Conservation (phyloP, 2,797 vertebrate genomes). For the Onychomys leucogaster region DNA sequence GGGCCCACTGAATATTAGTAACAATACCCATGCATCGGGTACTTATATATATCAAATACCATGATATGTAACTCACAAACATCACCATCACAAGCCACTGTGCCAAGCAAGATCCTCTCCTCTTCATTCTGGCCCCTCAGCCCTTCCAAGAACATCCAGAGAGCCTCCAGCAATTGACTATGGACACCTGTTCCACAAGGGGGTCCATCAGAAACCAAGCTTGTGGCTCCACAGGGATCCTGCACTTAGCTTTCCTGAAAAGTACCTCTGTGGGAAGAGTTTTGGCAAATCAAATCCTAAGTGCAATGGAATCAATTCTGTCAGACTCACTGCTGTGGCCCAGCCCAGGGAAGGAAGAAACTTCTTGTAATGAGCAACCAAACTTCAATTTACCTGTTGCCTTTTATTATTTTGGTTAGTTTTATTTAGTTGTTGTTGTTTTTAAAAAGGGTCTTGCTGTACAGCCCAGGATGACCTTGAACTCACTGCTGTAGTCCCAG, state of each 20-base stretch:
- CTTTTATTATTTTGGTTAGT: neutral
- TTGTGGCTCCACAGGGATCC: too few species aligned
- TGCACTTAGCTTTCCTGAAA: neutral
- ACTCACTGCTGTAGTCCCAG: neutral
- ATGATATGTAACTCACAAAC: fast-evolving
- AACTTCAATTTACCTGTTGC: neutral
- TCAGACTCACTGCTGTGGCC: neutral
- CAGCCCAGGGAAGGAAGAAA: neutral
- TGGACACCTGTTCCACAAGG: neutral
- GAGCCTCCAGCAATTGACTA: neutral
- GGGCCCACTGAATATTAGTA: neutral
- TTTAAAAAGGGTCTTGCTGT: neutral
- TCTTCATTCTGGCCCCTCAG: neutral
- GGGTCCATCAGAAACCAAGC: neutral
- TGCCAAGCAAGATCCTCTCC: neutral
- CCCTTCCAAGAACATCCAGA: neutral
- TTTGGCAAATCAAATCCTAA: neutral
- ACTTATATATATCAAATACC: fast-evolving
- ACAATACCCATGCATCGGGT: neutral
- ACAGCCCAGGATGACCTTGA: neutral
- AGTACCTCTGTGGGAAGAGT: neutral
- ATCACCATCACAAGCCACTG: too few species aligned
- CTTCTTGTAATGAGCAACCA: neutral
- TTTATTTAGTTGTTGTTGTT: neutral
- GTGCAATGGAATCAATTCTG: neutral